Conservation (phyloP, 2,113 vertebrate species). For the Noturus placidus region DNA sequence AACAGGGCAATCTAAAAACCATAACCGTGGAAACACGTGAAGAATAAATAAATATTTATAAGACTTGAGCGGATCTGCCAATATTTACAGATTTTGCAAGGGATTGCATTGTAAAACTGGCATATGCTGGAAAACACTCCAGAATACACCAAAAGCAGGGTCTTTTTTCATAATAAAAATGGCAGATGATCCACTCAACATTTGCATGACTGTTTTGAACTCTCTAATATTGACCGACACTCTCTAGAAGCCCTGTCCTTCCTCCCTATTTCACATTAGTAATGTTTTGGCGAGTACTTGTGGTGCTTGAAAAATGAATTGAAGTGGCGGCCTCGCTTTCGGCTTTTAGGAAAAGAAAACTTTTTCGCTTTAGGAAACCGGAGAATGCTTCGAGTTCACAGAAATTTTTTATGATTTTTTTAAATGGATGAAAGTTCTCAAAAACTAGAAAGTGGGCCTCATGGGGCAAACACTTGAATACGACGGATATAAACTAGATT, state of each 20-base stretch:
- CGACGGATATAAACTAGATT: background rate
- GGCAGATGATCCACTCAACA: background rate
- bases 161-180: background rate
- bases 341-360: no score
- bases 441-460: background rate
- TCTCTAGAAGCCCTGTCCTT: background rate
- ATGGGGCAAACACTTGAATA: background rate
- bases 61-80: background rate
- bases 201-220: background rate
- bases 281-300: background rate
- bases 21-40: slow-evolving; percentile 36
- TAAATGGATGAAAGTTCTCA: background rate
- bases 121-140: background rate
- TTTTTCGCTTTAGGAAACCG: background rate
- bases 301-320: background rate
- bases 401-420: no score
- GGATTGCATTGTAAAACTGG: background rate
- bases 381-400: background rate
- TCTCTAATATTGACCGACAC: background rate
- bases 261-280: background rate
- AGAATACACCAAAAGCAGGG: background rate
- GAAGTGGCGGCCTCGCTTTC: background rate
- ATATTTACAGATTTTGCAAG: background rate
- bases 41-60: background rate
- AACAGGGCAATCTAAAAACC: slow-evolving; percentile 86